Evolutionary conservation across 2,888 invertebrate species (phyloP), one percentile per base, ranked within the genome.

Genomic region (Phymatocera aterrima): DNA sequence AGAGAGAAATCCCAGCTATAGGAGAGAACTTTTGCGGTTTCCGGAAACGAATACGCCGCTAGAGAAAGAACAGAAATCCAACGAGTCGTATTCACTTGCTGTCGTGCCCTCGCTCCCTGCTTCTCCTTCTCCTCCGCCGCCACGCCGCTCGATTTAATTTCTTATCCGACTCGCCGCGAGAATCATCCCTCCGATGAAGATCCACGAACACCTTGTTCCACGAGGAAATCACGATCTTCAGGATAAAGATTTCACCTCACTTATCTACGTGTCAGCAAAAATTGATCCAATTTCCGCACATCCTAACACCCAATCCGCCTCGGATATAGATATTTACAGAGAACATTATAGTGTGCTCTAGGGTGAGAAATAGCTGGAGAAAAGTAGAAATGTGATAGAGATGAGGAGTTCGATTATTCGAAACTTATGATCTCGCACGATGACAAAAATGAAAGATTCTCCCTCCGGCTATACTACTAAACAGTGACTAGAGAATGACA

Each of bases 241-340:
- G 34, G 57, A 74, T 57, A 21, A 74, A 74, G 57, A 40, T 57
- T 34, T 10, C 34, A 10, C 31, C 48, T 28, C 57, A 37, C 15
- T 34, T 31, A 72, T 28, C 18, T 72, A 46, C 51, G 72, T 75
- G 75, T 75, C 75, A 75, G 75, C 75, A 40, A 37, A 57, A 75
- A 75, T 60, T 72, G 31, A 72, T 72, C 72, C 72, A 72, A 72
- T 72, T 72, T 68, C 46, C 24, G 18, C 43, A 40, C 37, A 21
- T 40, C 68, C 12, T 46, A 46, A 43, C n/a, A n/a, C 31, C 24
- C 72, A n/a, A 72, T 68, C 24, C 43, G 2, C 12, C n/a, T 46
- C 43, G 15, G 8, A 40, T 40, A 40, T 8, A 57, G 28, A 57
- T 57, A 57, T 57, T 57, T 57, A 57, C 28, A 24, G 57, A 57